Evolutionary conservation across 2,113 vertebrate species (phyloP), one percentile per base, ranked within the genome.

Genomic region (Chrysemys picta): DNA sequence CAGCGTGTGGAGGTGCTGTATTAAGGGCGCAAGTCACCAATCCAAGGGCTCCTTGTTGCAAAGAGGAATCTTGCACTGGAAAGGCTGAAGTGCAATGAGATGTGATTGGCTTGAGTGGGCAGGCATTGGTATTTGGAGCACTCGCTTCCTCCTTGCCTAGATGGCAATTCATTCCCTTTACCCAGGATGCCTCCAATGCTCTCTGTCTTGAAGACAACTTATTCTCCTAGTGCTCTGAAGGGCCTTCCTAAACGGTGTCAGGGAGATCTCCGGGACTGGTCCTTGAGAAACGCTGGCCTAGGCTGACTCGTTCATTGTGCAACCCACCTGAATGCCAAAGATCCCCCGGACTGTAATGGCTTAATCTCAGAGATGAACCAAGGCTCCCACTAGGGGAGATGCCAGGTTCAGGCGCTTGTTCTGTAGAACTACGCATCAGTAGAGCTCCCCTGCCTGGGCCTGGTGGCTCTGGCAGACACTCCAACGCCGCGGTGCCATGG

Each of bases 141-240:
- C 24, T 35, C 14, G 27, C 4, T 0, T 8, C 38, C 27, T 69
- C 38, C 49, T 24, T 0, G 1, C 4, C 29, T 3, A 31, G 0
- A 0, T 27, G 2, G n/a, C 54, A 1, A 2, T 65, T 50, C n/a
- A 27, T 52, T 50, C 14, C 14, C 22, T 42, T 11, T 53, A 3
- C 31, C 7, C 0, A 4, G 42, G 19, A 10, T 35, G 0, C 35
- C 14, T 3, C 42, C 4, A 21, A 21, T 11, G 42, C 35, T 16
- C 42, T 72, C 3, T 3, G 7, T 3, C n/a, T 29, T 72, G 35
- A 29, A 27, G 16, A 17, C n/a, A n/a, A 22, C 31, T 2, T 31
- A 54, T 50, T 6, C 10, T 72, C 45, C 59, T 0, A 0, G n/a
- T 3, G 1, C n/a, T 42, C 72, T 1, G 59, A 72, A 57, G 50